Evolutionary conservation across 2,797 vertebrate genomes (phyloP), one percentile per base, ranked within the genome.

Genomic region (Myotis planiceps): DNA sequence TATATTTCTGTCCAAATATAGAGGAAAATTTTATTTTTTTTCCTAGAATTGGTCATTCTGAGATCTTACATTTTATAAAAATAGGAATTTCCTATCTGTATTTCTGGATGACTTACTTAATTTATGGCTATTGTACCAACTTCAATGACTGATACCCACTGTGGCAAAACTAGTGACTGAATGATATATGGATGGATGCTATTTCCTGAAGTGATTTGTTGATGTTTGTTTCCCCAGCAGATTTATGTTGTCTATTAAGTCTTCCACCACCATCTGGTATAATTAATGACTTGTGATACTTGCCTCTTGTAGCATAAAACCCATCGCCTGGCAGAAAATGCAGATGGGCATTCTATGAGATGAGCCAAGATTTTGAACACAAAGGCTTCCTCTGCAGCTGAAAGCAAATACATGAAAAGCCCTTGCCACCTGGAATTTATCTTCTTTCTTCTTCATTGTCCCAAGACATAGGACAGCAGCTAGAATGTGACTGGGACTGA

Each of bases 211-310:
- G 47, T 45, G 6, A 8, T 96, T 86, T 86, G 78, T 92, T 94
- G 88, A 78, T 95, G 75, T 91, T 96, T 97, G 27, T 87, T 81
- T 96, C 97, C 79, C 63, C 72, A 94, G 55, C 0, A 80, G 88
- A 91, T 18, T 92, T 83, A 76, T 83, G 74, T 82, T 96, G 53
- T 92, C 94, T 97, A 9, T 84, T 92, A 96, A 93, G 58, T 60
- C 85, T 88, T 68, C 51, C 19, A 45, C 45, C 53, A 90, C 92
- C 96, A 96, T 95, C 96, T 98, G 96, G 49, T 87, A 87, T 96
- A 97, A 97, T 95, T 95, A 97, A 96, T 88, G 88, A 88, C 72
- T 96, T 97, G 76, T 94, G 95, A 97, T 96, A 94, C 58, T 86
- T 95, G 29, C 87, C 66, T 94, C 83, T 85, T 87, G 34, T 58